These are phyloP conservation scores for Caenorhabditis uteleia DNA, from an alignment of 2,888 invertebrate species.

Conservation along the genomic window DNA sequence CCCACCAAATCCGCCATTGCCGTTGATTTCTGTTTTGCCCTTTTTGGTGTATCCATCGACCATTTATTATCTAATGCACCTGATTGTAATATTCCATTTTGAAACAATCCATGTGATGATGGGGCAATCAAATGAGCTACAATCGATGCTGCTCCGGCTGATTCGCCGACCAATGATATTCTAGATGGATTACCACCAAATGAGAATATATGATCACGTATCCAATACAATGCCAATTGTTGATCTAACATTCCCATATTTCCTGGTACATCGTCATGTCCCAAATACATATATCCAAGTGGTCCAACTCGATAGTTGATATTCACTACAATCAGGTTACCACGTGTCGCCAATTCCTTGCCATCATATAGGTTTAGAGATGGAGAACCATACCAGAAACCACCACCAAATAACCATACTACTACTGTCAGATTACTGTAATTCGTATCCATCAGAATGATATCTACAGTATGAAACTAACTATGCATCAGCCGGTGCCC, in stretches of 20 bases:
- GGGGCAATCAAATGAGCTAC: slow-evolving; percentile 81
- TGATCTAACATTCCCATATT: slow-evolving; percentile 94
- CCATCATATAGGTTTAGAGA: slow-evolving; percentile 72
- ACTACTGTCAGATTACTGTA: slow-evolving; percentile 67
- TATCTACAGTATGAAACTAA: slow-evolving; percentile 10
- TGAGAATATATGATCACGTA: slow-evolving; percentile 85
- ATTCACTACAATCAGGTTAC: slow-evolving; percentile 90
- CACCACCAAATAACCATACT: slow-evolving; percentile 70
- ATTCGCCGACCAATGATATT: slow-evolving; percentile 93
- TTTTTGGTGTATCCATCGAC: slow-evolving; percentile 89
- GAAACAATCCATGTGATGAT: slow-evolving; percentile 71
- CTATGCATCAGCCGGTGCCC: slow-evolving; percentile 76
- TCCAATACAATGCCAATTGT: slow-evolving; percentile 89
- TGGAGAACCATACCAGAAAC: slow-evolving; percentile 71
- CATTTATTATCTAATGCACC: slow-evolving; percentile 93
- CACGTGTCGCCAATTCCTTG: slow-evolving; percentile 77
- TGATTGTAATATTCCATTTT: slow-evolving; percentile 89
- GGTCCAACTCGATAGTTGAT: slow-evolving; percentile 80
- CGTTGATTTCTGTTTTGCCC: slow-evolving; percentile 80
- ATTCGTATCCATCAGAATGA: neutral
- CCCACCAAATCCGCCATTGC: slow-evolving; percentile 85
- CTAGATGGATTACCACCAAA: slow-evolving; percentile 84
- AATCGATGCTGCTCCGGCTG: slow-evolving; percentile 84
- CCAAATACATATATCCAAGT: slow-evolving; percentile 89
- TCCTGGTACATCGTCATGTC: slow-evolving; percentile 80